Base-by-base conservation (phyloP, 2,113 vertebrate genomes). In the Puffinus mauretanicus region DNA sequence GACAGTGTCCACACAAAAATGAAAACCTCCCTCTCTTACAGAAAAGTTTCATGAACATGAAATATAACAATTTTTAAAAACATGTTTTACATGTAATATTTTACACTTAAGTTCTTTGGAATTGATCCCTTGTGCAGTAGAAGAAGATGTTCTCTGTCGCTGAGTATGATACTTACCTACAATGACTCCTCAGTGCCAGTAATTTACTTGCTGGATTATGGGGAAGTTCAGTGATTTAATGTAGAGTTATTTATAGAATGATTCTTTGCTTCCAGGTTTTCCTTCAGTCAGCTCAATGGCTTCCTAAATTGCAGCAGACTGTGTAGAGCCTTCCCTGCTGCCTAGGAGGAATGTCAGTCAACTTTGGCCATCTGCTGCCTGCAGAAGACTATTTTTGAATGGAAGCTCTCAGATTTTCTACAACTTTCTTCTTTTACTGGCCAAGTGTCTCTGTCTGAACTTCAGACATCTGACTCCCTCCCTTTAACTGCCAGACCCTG, bases 21-120 rank as follows among this genome's bases (percentile, higher is more conserved):
- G 1, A 67, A 65, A 86, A 7, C 3, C n/a, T 86, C 2, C 0
- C 1, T 42, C 9, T 69, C 36, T 42, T 49, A 52, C 9, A n/a
- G 38, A 75, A 9, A 73, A 34, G 0, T 38, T 86, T 52, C 3
- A 34, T 47, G 8, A 57, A 27, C 11, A 14, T 54, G 26, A 70
- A 81, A 40, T 36, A 34, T 5, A 34, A 52, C 64, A 57, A 29
- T 4, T 16, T 36, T 29, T 62, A 61, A 11, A 34, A 57, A 2
- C 13, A 4, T 51, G 11, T 61, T 82, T 86, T 47, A 30, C 8
- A 18, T 32, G 15, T n/a, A 42, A 42, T 62, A 44, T 44, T 83
- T 77, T 81, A 44, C 25, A 46, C 11, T 7, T 36, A 51, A 40
- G 4, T 72, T 69, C 18, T 52, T 86, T 34, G 24, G 8, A 61